Evolutionary conservation across 1,140 invertebrate species (phyloP).

Genomic region (Drosophila sulfurigaster): DNA sequence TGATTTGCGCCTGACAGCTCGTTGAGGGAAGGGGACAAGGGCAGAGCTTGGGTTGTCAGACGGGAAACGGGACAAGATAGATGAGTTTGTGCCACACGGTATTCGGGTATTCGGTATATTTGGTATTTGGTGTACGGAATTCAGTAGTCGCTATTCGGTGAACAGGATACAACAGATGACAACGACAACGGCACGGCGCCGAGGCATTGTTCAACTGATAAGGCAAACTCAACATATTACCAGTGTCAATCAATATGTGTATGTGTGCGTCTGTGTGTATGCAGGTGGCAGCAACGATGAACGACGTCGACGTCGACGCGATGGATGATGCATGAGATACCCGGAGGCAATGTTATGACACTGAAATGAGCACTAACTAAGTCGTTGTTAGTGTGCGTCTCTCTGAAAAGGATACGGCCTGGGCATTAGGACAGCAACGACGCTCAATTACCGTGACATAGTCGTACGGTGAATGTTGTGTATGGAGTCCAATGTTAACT

Average conservation of each 20-base stretch:
- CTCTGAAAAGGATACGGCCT: slow-evolving; percentile 37
- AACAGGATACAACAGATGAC: slow-evolving; percentile 43
- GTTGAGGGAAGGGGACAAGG: background rate
- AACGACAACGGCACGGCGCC: slow-evolving; percentile 18
- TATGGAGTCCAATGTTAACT: slow-evolving; percentile 85
- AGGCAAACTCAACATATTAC: slow-evolving; percentile 46
- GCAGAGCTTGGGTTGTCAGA: background rate
- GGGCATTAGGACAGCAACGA: slow-evolving; percentile 4
- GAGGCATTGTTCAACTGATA: slow-evolving; percentile 48
- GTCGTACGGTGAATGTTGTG: slow-evolving; percentile 85
- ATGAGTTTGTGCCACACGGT: slow-evolving; percentile 9
- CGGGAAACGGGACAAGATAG: slow-evolving; percentile 34
- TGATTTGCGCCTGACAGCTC: slow-evolving; percentile 63
- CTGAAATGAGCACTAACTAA: slow-evolving; percentile 64
- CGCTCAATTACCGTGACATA: slow-evolving; percentile 84
- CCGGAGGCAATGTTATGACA: slow-evolving; percentile 13
- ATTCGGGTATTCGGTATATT: slow-evolving; percentile 4
- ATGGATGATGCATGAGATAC: slow-evolving; percentile 22
- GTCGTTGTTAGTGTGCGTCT: background rate
- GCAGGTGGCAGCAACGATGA: slow-evolving; percentile 30
- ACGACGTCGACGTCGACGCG: background rate
- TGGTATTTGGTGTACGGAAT: slow-evolving; percentile 14
- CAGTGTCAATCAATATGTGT: slow-evolving; percentile 41
- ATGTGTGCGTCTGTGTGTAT: background rate
- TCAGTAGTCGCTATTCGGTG: background rate